Conservation (phyloP, 2,797 vertebrate genomes). For the Hippopotamyrus pictus region DNA sequence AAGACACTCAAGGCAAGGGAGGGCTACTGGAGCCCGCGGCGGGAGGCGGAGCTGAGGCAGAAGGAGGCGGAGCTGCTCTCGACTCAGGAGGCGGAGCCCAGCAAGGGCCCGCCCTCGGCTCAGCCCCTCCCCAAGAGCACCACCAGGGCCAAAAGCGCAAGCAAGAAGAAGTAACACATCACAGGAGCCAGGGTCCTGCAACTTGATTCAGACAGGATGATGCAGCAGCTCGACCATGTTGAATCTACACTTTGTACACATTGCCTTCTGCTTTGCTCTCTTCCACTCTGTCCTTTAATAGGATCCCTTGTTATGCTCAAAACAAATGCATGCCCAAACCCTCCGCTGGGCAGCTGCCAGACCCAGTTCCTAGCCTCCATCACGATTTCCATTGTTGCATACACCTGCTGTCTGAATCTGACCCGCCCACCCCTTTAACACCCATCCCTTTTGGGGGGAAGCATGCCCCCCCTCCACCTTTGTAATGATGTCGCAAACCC, state of each 20-base stretch:
- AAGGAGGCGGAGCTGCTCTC: constrained; percentile 55
- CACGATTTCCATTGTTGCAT: not conserved
- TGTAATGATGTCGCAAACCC: constrained; percentile 17
- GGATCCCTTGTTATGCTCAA: not conserved
- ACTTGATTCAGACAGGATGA: not conserved
- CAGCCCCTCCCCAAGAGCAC: constrained; percentile 29
- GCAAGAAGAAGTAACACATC: constrained; percentile 61
- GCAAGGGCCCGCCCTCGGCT: constrained; percentile 42
- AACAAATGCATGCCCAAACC: not conserved
- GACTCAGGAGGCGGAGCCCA: constrained; percentile 37
- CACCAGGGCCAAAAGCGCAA: constrained; percentile 47
- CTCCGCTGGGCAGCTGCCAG: not conserved
- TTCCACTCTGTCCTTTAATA: not conserved
- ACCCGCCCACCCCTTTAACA: not conserved
- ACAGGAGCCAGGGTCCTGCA: not conserved
- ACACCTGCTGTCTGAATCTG: not conserved
- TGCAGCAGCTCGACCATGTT: not conserved
- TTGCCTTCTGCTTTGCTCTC: not conserved
- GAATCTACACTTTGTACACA: not conserved
- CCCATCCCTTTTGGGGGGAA: not conserved
- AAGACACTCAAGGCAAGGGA: constrained; percentile 55
- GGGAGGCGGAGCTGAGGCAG: constrained; percentile 49
- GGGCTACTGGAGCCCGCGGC: constrained; percentile 51
- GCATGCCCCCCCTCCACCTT: not conserved
- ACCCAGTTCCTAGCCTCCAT: not conserved